A percentile compares a stretch with the other conserved stretches of the same genome.
These are phyloP conservation scores for Xenus cinereus DNA, from an alignment of 2,113 vertebrate genomes.

Conservation along the genomic window DNA sequence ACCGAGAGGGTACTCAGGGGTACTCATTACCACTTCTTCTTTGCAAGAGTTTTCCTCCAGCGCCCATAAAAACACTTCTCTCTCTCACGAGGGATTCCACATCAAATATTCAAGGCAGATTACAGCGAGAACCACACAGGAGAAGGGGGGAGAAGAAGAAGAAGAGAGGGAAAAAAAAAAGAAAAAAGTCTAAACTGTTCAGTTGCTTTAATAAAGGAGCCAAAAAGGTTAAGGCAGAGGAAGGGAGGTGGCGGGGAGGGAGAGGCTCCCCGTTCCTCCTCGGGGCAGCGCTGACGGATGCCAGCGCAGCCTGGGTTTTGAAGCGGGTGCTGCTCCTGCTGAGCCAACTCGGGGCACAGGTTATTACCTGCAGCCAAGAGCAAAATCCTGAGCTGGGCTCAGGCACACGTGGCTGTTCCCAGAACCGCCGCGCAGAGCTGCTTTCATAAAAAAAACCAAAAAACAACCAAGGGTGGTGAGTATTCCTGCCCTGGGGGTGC, in stretches of 20 bases:
- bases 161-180: no score
- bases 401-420: background rate
- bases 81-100: background rate
- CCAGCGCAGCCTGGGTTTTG: background rate
- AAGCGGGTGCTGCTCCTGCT: background rate
- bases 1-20: slow-evolving; percentile 37
- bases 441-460: background rate
- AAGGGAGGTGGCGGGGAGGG: background rate
- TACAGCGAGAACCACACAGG: background rate
- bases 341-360: background rate
- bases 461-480: background rate
- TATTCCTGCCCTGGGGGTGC: background rate
- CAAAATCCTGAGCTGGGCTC: background rate
- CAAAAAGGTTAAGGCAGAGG: background rate
- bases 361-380: background rate
- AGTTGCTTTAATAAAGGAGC: slow-evolving; percentile 47
- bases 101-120: slow-evolving; percentile 55
- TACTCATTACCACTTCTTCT: slow-evolving; percentile 64
- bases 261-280: background rate
- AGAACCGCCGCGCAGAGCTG: background rate
- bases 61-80: background rate
- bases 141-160: background rate
- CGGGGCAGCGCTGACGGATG: background rate
- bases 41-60: slow-evolving; percentile 1
- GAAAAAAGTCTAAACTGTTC: slow-evolving; percentile 3